Base-by-base conservation (phyloP, 2,888 invertebrate species). In the Acrobasis consociella region DNA sequence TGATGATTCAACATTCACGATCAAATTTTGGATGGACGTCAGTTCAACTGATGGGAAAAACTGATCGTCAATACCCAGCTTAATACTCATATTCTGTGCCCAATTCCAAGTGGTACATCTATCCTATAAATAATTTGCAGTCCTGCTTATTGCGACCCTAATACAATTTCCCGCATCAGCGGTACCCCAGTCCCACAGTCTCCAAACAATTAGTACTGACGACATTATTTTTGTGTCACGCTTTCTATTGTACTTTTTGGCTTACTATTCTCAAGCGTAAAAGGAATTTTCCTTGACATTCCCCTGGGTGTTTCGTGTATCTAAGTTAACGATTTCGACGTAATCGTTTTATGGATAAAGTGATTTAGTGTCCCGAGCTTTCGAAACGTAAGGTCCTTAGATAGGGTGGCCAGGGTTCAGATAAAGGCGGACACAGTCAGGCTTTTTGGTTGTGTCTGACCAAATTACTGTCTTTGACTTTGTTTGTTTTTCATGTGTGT, bases 161-260 rank as follows among this genome's bases (percentile, higher is more conserved):
- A 91, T 86, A 87, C 85, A 91, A 91, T 91, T 91, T 90, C 78
- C 74, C 87, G 89, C 82, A 87, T 82, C 81, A 83, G 74, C 81
- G 84, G 76, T 80, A 71, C 76, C 79, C 73, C 75, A 74, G 83
- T 87, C 87, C 91, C 91, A 71, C 63, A 76, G 91, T 89, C 91
- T 90, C 91, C 66, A 76, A 75, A 85, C 91, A 91, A 91, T 91
- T 91, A 91, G 89, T 81, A 74, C 76, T 69, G 78, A 78, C 80
- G 79, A 83, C 84, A 85, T 87, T 86, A 86, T 91, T 90, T 90
- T 89, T 87, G 80, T 81, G 82, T 80, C 83, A 81, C 77, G 77
- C 79, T 61, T 61, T 49, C 73, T 76, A 73, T 79, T 80, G 77
- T 82, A 80, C 81, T 80, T 65, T 82, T 72, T 66, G 64, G 69